Base-by-base conservation (phyloP, 2,113 vertebrate species). In the Electrona antarctica region DNA sequence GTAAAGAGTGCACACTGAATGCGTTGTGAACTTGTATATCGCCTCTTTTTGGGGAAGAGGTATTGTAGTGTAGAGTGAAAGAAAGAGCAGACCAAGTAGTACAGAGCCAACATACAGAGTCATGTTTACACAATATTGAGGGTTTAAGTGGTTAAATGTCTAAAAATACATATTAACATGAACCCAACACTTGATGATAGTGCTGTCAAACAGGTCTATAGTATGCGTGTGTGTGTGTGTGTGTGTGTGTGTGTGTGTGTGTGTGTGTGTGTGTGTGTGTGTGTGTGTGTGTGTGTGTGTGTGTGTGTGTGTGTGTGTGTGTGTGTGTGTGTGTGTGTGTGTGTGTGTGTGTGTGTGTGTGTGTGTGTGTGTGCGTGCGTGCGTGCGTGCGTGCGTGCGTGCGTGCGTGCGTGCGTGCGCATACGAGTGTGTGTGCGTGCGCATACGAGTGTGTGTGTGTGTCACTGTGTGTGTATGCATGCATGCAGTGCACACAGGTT, bases 341-440 rank as follows among this genome's bases (percentile, higher is more conserved):
- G 7, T 50, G 49, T 21, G 33, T 59, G 49, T 73, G 12, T 48
- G 14, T 10, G 14, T 62, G 13, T 67, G 13, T 71, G 46, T 14
- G 74, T 77, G 64, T 50, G 12, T 41, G 14, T 58, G 28, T 15
- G 15, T 50, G 29, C n/a, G 59, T 45, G 29, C 6, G 14, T 64
- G 8, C 29, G 50, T 45, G 41, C 14, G 56, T 72, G 69, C 52
- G 68, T 61, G 45, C 46, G 57, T 65, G 58, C 49, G 15, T 49
- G 10, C 73, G 64, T 71, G 45, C 69, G 9, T 67, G 65, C 60
- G 45, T 72, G 64, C 29, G 69, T 14, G 56, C n/a, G 33, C 15
- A 5, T 28, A 50, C 69, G 15, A 29, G 57, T 29, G 57, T 9
- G 13, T 12, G 21, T 56, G 41, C 29, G 6, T 60, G 58, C 33